Percentiles rank a stretch among this genome's conserved stretches.
Conservation (phyloP, 2,113 vertebrate species). For the Speoplatyrhinus poulsoni region DNA sequence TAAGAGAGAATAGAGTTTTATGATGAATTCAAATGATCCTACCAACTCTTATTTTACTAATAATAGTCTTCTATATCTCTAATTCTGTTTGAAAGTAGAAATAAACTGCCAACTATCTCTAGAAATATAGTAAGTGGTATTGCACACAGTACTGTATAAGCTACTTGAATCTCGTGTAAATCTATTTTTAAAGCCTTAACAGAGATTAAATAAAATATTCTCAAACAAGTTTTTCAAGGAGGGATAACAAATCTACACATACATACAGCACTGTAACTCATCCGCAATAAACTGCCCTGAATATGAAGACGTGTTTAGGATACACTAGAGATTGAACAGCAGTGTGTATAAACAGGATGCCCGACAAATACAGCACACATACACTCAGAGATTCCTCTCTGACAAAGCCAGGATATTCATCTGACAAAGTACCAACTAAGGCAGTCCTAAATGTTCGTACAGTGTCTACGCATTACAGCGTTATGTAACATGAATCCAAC, state of each 20-base stretch:
- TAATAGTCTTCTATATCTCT: too few relatives aligned
- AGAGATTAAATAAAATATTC: too few relatives aligned
- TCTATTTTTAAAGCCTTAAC: too few relatives aligned
- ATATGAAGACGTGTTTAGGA: slow-evolving; percentile 48
- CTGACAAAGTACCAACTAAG: slow-evolving; percentile 43
- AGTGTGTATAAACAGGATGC: slow-evolving; percentile 63
- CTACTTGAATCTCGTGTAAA: too few relatives aligned
- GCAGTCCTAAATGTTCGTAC: slow-evolving; percentile 18
- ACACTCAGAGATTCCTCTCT: slow-evolving; percentile 41
- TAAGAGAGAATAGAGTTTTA: too few relatives aligned
- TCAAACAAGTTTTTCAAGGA: not conserved
- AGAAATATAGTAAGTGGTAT: too few relatives aligned
- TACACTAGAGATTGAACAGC: slow-evolving; percentile 25
- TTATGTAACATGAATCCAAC: slow-evolving; percentile 17
- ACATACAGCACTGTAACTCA: not conserved
- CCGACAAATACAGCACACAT: slow-evolving; percentile 28
- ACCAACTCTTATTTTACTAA: too few relatives aligned
- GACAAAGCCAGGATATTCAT: slow-evolving; percentile 41
- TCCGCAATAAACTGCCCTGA: slow-evolving; percentile 5
- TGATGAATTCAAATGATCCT: too few relatives aligned
- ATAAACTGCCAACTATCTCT: too few relatives aligned
- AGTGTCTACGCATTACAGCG: slow-evolving; percentile 4
- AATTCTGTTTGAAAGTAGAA: too few relatives aligned
- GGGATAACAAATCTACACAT: slow-evolving; percentile 8
- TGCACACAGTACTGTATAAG: too few relatives aligned